Evolutionary conservation across 92 coral and sea anemone genomes (phyloP).

Genomic region (Metridium senile): DNA sequence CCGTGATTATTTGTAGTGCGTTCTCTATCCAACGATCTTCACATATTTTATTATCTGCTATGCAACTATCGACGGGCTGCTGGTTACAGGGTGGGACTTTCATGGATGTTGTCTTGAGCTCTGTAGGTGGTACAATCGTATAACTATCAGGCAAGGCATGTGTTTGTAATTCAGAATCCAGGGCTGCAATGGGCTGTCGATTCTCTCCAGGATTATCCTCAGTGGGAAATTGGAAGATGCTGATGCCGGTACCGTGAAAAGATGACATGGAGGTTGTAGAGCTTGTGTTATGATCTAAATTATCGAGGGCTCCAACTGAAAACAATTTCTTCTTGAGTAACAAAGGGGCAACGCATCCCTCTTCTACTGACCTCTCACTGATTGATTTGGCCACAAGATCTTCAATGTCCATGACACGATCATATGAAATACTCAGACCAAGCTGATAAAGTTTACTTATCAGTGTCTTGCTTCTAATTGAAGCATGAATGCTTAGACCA

Average conservation of each 20-base stretch:
- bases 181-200: slow-evolving; percentile 2
- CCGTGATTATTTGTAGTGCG: slow-evolving; percentile 21
- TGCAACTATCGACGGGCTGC: slow-evolving; percentile 7
- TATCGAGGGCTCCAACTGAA: slow-evolving; percentile 56
- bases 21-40: slow-evolving; percentile 56
- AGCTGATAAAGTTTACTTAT: slow-evolving; percentile 63
- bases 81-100: slow-evolving; percentile 9
- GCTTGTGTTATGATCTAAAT: slow-evolving; percentile 56
- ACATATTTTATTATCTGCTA: slow-evolving; percentile 31
- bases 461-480: slow-evolving; percentile 71
- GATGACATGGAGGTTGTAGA: slow-evolving; percentile 41
- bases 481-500: slow-evolving; percentile 53
- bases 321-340: slow-evolving; percentile 45
- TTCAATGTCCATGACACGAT: slow-evolving; percentile 72
- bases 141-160: slow-evolving; percentile 44
- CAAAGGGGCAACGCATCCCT: slow-evolving; percentile 55
- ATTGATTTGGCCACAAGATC: slow-evolving; percentile 60
- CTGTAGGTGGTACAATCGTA: slow-evolving; percentile 47
- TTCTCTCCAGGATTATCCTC: slow-evolving; percentile 3
- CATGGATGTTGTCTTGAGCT: slow-evolving; percentile 36
- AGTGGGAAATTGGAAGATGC: slow-evolving; percentile 35
- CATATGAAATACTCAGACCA: slow-evolving; percentile 70
- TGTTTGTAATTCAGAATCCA: slow-evolving; percentile 29
- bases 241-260: slow-evolving; percentile 61
- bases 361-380: slow-evolving; percentile 55